These are phyloP conservation scores for Argyra leucocephala DNA, from an alignment of 2,888 invertebrate genomes.

Conservation along the genomic window DNA sequence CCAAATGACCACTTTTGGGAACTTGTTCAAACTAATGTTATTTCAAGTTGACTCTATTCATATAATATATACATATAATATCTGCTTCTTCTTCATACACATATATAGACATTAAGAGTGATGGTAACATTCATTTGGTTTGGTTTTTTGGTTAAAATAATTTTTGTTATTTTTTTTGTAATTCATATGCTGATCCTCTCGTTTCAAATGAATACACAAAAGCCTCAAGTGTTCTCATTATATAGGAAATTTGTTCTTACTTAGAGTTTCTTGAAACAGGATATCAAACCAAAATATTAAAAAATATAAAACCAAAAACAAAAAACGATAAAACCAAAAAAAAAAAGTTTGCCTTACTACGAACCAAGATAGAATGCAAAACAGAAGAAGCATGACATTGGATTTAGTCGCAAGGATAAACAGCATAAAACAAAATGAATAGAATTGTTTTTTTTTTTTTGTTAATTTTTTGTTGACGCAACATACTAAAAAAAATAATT, in stretches of 20 bases:
- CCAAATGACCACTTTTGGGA: not conserved
- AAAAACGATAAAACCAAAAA: not conserved
- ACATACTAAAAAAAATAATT: too few species aligned
- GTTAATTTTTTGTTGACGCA: too few species aligned
- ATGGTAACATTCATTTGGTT: not conserved
- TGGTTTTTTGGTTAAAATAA: not conserved
- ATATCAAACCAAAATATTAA: not conserved
- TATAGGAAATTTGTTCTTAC: not conserved
- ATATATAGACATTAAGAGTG: too few species aligned
- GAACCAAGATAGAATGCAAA: not conserved
- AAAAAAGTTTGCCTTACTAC: not conserved
- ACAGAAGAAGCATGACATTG: too few species aligned
- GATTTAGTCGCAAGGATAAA: too few species aligned
- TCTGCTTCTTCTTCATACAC: too few species aligned
- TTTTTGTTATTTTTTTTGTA: not conserved
- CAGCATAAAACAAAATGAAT: too few species aligned
- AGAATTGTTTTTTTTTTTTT: too few species aligned
- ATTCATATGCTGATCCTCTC: too few species aligned
- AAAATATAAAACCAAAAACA: not conserved
- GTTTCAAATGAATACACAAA: not conserved
- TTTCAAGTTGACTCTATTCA: too few species aligned
- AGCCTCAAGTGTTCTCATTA: not conserved
- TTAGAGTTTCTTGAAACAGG: not conserved
- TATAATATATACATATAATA: too few species aligned
- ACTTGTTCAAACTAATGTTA: too few species aligned